Percentiles rank a stretch among this genome's conserved stretches.
phyloP scores from a whole-genome alignment of 2,888 invertebrate species.

The Gisinianus flammeolus region DNA sequence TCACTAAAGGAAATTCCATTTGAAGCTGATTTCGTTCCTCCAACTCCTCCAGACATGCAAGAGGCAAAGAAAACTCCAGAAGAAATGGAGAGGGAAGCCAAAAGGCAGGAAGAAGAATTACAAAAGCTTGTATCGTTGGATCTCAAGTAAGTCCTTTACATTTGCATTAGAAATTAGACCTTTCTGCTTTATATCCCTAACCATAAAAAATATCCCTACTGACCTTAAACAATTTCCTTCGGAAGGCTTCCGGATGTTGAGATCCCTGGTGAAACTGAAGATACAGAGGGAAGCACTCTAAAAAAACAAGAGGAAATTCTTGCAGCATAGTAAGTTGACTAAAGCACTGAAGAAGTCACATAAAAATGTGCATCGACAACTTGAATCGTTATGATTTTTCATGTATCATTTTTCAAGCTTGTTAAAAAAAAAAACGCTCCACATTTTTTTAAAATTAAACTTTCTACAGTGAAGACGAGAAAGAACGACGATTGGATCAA shows the following conservation, averaged over 20 bases:
- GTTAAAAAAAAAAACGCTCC: no score
- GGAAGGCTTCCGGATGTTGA: slow-evolving; percentile 16
- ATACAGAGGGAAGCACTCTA: not conserved
- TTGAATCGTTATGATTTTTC: no score
- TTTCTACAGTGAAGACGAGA: slow-evolving; percentile 30
- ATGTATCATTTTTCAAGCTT: no score
- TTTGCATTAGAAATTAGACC: no score
- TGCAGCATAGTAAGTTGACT: not conserved
- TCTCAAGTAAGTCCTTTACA: slow-evolving; percentile 50
- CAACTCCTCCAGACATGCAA: slow-evolving; percentile 53
- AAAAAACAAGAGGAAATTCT: slow-evolving; percentile 18
- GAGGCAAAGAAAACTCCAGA: slow-evolving; percentile 57
- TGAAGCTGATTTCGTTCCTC: slow-evolving; percentile 58
- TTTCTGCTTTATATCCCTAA: no score
- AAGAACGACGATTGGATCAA: slow-evolving; percentile 31
- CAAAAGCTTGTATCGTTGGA: slow-evolving; percentile 53
- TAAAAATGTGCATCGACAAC: no score
- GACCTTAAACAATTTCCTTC: not conserved
- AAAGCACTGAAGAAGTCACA: no score
- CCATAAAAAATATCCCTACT: no score
- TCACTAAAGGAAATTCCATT: slow-evolving; percentile 53
- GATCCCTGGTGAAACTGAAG: not conserved
- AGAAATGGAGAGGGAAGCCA: slow-evolving; percentile 58
- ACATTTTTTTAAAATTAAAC: no score
- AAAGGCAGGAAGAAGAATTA: slow-evolving; percentile 55